Base-by-base conservation (phyloP, 2,113 vertebrate genomes). In the Cisticola juncidis region DNA sequence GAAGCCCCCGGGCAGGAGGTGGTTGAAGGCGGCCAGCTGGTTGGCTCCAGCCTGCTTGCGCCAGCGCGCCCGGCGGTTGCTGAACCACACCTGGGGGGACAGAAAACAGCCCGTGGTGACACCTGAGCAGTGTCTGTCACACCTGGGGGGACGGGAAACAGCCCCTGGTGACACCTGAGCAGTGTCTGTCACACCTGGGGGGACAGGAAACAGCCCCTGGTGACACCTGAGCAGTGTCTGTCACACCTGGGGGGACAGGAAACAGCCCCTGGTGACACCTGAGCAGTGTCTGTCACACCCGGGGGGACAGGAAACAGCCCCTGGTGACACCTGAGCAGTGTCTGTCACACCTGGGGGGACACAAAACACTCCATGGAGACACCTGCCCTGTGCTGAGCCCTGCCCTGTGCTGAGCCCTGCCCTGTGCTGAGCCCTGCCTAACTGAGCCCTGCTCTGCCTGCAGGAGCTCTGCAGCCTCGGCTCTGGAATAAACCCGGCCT, bases 1-100 rank as follows among this genome's bases (percentile, higher is more conserved):
- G 96, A 99, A 99, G 31, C 99, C 99, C 84, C 99, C 99, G 0
- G 99, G 99, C 77, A 99, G 98, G 87, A 99, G 98, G 97, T 99
- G 99, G 95, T 99, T 99, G 97, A 99, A 99, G 3, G 99, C 99
- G 0, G 99, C 99, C n/a, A 99, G 98, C 92, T 99, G 99, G 97
- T 99, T 99, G 29, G 99, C 99, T 42, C 99, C 99, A 0, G 99
- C 99, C 95, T 99, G 99, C 95, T 99, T 99, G 87, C 99, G 99
- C 99, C 99, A 99, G 36, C 99, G 98, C 26, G 99, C 99, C 14
- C 99, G 97, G 42, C 99, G 98, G 97, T 99, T 99, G 94, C 99
- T 99, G 97, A 99, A 99, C 99, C 99, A 99, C 89, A 99, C 99
- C 99, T 99, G 95, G 16, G 5, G 40, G 18, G 15, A 62, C 42